Evolutionary conservation across 2,113 vertebrate genomes (phyloP).

Genomic region (Thamnophis sirtalis): DNA sequence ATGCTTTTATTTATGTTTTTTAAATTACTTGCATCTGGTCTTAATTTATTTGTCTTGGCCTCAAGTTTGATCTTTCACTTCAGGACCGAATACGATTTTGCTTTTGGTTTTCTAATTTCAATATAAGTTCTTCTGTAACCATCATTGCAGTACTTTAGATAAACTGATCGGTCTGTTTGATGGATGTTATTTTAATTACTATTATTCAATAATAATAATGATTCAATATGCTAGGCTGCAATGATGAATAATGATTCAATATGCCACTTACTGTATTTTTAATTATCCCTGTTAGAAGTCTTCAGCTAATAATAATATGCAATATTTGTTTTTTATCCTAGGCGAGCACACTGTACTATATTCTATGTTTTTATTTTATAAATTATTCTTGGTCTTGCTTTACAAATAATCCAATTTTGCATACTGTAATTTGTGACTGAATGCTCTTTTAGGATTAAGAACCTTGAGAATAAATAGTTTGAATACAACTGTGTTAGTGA

Average conservation of each 20-base stretch:
- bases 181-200: neutral
- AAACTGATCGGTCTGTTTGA: neutral
- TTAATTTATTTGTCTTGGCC: neutral
- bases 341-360: neutral
- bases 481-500: neutral
- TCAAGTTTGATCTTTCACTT: neutral
- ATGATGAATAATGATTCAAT: neutral
- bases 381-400: conserved; percentile 1
- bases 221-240: neutral
- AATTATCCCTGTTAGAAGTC: neutral
- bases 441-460: conserved; percentile 23
- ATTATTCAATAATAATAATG: neutral
- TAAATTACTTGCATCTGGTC: neutral
- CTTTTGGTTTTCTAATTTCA: neutral
- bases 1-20: neutral
- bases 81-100: neutral
- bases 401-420: conserved; percentile 6
- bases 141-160: neutral
- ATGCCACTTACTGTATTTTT: neutral
- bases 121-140: neutral
- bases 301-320: neutral
- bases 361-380: neutral
- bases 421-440: conserved; percentile 26
- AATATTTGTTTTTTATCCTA: neutral
- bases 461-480: conserved; percentile 23